Evolutionary conservation across 2,113 vertebrate genomes (phyloP).

Genomic region (Macquaria ambigua): DNA sequence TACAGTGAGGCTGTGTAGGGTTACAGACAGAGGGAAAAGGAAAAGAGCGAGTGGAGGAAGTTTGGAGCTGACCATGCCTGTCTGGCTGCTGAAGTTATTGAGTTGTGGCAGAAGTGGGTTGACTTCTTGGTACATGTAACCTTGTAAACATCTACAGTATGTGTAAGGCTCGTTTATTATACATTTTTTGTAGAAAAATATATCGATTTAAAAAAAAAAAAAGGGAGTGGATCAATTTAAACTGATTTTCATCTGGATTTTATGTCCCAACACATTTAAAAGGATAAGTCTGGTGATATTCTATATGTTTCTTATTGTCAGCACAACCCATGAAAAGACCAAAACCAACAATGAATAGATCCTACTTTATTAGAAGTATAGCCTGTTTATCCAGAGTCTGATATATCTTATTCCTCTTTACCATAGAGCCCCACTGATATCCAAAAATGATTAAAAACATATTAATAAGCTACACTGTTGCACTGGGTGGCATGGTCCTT

Average conservation of each 20-base stretch:
- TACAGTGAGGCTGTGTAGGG: slow-evolving; percentile 45
- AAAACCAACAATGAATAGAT: too few species aligned
- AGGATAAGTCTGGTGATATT: too few species aligned
- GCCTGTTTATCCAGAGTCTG: too few species aligned
- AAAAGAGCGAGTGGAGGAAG: neutral
- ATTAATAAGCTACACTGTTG: too few species aligned
- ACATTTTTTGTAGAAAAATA: neutral
- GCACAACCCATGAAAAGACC: too few species aligned
- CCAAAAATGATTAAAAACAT: too few species aligned
- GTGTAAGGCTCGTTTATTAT: neutral
- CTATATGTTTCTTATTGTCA: too few species aligned
- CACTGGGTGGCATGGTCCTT: too few species aligned
- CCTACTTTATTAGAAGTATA: too few species aligned
- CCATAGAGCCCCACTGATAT: too few species aligned
- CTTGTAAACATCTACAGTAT: neutral
- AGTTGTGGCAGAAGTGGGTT: neutral
- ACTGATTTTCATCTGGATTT: neutral
- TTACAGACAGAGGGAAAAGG: slow-evolving; percentile 20
- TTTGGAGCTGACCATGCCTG: slow-evolving; percentile 2
- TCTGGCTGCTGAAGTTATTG: slow-evolving; percentile 22
- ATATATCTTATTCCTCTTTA: too few species aligned
- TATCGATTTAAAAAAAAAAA: too few species aligned
- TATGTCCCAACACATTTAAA: neutral
- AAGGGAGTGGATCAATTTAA: neutral
- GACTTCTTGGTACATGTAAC: neutral